Percentiles rank a stretch among this genome's conserved stretches.
Evolutionary conservation across 2,888 invertebrate species (phyloP).

Genomic region (Apoda limacodes): DNA sequence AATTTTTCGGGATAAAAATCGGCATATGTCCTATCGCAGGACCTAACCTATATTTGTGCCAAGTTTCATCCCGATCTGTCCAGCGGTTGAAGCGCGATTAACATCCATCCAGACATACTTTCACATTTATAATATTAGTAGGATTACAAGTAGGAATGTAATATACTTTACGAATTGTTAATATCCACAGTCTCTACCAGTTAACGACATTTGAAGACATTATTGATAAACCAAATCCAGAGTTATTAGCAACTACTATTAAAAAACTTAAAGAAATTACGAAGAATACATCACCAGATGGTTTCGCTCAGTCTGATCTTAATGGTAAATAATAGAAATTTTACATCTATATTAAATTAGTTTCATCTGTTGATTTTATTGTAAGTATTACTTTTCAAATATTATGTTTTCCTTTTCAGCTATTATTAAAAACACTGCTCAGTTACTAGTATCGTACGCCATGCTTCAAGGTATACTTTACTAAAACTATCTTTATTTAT

Average conservation of each 20-base stretch:
- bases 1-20: too few relatives aligned
- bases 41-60: too few relatives aligned
- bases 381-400: slow-evolving; percentile 1
- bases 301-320: slow-evolving; percentile 27
- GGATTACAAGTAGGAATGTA: too few relatives aligned
- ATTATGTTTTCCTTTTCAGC: slow-evolving; percentile 26
- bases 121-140: too few relatives aligned
- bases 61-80: too few relatives aligned
- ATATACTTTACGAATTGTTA: too few relatives aligned
- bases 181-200: slow-evolving; percentile 35
- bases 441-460: slow-evolving; percentile 36
- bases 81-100: too few relatives aligned
- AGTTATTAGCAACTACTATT: slow-evolving; percentile 26
- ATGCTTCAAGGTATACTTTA: slow-evolving; percentile 42
- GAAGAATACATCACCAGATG: slow-evolving; percentile 28
- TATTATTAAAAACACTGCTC: slow-evolving; percentile 33
- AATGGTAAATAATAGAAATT: slow-evolving; percentile 32
- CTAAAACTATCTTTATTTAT: too few relatives aligned
- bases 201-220: slow-evolving; percentile 38
- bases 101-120: too few relatives aligned
- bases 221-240: slow-evolving; percentile 27
- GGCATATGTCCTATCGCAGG: too few relatives aligned
- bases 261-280: slow-evolving; percentile 33
- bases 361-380: not conserved
- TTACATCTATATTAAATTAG: not conserved